Conservation (phyloP, 2,797 vertebrate species). For the Cynopterus sphinx region DNA sequence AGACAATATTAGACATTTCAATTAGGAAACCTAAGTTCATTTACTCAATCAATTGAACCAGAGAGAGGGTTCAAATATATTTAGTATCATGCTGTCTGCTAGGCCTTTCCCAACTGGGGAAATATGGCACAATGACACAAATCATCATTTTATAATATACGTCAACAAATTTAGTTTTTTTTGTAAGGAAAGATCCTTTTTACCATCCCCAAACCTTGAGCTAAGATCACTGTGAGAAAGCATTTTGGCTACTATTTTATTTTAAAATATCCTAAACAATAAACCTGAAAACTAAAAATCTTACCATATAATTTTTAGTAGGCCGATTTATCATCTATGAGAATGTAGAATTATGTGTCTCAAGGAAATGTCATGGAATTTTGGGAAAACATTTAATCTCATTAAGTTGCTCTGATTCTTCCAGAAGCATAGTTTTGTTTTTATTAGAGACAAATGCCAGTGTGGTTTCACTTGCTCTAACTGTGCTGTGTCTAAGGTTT, state of each 20-base stretch:
- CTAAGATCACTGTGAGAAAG: neutral
- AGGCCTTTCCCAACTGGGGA: neutral
- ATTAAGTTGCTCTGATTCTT: neutral
- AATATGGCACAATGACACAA: neutral
- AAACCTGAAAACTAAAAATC: neutral
- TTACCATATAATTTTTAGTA: neutral
- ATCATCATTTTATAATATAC: neutral
- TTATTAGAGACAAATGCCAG: neutral
- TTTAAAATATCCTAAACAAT: neutral
- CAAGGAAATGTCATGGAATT: neutral
- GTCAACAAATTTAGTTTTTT: neutral
- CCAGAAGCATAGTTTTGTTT: neutral
- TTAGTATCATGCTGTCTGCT: neutral
- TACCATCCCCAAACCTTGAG: neutral
- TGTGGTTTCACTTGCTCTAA: neutral
- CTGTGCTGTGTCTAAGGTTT: neutral
- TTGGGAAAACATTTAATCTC: neutral
- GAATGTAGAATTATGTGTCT: neutral
- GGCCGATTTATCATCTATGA: neutral
- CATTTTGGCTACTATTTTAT: neutral
- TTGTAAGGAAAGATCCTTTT: neutral
- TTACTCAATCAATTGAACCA: neutral
- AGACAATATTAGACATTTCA: neutral
- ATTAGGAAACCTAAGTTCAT: neutral
- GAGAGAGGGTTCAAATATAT: neutral